Percentiles rank a stretch among this genome's conserved stretches.
Conservation (phyloP, 2,888 invertebrate genomes). For the Gasteruption jaculator region DNA sequence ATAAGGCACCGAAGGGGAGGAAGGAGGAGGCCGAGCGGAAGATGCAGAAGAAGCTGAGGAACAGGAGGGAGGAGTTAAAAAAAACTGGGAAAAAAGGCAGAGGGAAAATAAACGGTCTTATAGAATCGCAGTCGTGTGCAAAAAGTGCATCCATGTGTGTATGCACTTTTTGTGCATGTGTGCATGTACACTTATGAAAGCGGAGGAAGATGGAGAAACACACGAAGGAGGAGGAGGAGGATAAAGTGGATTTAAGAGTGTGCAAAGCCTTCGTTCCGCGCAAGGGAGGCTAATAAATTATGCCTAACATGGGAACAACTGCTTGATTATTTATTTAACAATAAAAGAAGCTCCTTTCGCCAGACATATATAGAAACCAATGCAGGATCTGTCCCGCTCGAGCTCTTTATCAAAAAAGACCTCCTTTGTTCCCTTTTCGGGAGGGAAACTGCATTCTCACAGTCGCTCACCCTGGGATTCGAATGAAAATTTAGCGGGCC, state of each 20-base stretch:
- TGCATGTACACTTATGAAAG: conserved; percentile 16
- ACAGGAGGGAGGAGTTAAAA: conserved; percentile 14
- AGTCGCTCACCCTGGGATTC: no score
- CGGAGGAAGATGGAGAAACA: conserved; percentile 17
- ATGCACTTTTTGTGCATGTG: conserved; percentile 22
- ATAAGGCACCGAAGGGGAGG: conserved; percentile 42
- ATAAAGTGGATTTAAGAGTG: conserved; percentile 26
- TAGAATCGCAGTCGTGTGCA: conserved; percentile 5
- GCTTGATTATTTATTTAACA: conserved; percentile 49
- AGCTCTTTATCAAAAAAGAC: no score
- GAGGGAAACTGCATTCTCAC: no score
- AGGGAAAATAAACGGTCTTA: conserved; percentile 11
- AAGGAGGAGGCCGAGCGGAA: no score
- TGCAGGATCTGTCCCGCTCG: no score
- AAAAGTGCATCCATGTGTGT: conserved; percentile 17
- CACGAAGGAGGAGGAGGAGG: conserved; percentile 23
- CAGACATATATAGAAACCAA: no score
- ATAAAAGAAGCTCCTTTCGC: conserved; percentile 43
- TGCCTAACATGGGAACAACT: conserved; percentile 42
- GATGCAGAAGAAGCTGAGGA: conserved; percentile 15
- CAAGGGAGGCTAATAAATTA: conserved; percentile 46
- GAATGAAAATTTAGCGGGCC: no score
- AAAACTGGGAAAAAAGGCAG: conserved; percentile 12
- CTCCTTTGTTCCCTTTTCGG: no score
- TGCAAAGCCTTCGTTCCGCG: conserved; percentile 17